Evolutionary conservation across 2,888 invertebrate genomes (phyloP), one percentile per base, ranked within the genome.

Genomic region (Latrodectus elegans): DNA sequence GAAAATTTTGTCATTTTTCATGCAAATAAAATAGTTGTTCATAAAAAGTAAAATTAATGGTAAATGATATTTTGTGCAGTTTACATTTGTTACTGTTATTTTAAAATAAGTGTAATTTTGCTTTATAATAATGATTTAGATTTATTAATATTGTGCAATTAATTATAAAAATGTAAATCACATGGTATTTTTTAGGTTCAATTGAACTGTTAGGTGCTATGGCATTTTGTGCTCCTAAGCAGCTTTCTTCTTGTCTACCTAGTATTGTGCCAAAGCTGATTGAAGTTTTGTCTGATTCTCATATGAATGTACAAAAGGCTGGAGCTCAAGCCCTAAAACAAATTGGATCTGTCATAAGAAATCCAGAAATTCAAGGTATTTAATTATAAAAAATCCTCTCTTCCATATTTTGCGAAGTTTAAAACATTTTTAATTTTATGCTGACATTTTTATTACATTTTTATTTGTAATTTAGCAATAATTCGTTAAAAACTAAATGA

Each of bases 171-270:
- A 1, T 1, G 78, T 90, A 89, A 88, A 73, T 77, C 88, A n/a
- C 88, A n/a, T 77, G 49, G 4, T 2, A 8, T 12, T 17, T 79
- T 15, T 79, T 92, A 96, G 96, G 98, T 53, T 98, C 98, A 0
- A 97, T 99, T 84, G 99, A 99, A 92, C 93, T 99, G 80, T 94
- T 99, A 51, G 99, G 99, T 12, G 97, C 98, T 14, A 99, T 99
- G 99, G 99, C 99, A 0, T 98, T 96, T 93, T 99, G 99, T 93
- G 99, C 99, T 0, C 99, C 99, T 0, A 98, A 99, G 92, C 99
- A 99, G 93, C 93, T 99, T 89, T 99, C 99, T 8, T 97, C 98
- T 0, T 99, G 99, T 92, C 94, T 99, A 91, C 99, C 99, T 3
- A 97, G 96, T 92, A 99, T 99, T 92, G 99, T 99, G 88, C 99